Evolutionary conservation across 64 coral and sea anemone genomes (phyloP), one percentile per base, ranked within the genome.

Genomic region (Pachyseris speciosa): DNA sequence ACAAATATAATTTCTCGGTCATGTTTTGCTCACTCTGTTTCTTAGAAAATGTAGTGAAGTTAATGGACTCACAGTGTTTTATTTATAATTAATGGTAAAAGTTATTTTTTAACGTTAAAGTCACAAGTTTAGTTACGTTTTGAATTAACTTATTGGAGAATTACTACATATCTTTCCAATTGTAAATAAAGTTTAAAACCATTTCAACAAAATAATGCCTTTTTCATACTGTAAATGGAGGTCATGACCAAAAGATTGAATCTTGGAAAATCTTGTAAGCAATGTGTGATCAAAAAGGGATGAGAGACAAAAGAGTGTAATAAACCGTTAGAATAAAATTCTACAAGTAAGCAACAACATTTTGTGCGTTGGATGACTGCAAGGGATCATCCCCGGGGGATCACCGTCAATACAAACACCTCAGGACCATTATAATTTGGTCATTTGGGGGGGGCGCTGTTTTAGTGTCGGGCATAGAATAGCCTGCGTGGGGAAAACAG

Each of bases 31-130:
- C 6, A 50, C n/a, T 28, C 10, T 12, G 44, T 50, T n/a, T 25
- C 13, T 51, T 76, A 29, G 42, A 49, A 51, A 76, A 31, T 27
- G 17, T 30, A 50, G 17, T 76, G 4, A 19, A 27, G 0, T 41
- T 37, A 59, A 52, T 57, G 9, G 33, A 11, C 20, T 61, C 17
- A 58, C 16, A 61, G 22, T 61, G 33, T 13, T 59, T 81, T 81
- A 81, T 81, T 81, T 81, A 81, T 81, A 15, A 41, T 36, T 5
- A 81, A 25, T 53, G 19, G 32, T 63, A 58, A 39, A 58, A 61
- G 9, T 39, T 61, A 39, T 63, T 37, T 39, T 15, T 60, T n/a
- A 17, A 39, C 34, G 1, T 71, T 57, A 4, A 39, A 22, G 34
- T 71, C 4, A n/a, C 36, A 16, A 57, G 13, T 20, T 20, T 20